Evolutionary conservation across 2,797 vertebrate species (phyloP), one percentile per base, ranked within the genome.

Genomic region (Odontamblyopus rebecca): DNA sequence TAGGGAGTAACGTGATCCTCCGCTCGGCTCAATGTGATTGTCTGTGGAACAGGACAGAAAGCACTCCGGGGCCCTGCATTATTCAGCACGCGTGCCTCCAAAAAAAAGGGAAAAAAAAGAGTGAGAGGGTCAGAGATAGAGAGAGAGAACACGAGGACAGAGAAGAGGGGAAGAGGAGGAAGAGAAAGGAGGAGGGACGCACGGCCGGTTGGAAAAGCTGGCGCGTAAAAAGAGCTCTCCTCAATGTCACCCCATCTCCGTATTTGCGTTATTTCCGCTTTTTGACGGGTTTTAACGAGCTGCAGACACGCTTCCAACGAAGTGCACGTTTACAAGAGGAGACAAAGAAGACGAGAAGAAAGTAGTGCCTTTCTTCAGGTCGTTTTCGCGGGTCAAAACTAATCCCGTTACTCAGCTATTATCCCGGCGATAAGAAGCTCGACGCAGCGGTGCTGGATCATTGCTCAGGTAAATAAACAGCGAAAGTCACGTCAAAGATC

Each of bases 1-100:
- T 70, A 81, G 74, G 72, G 16, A 77, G 92, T 88, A 93, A 94
- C 90, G 86, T 79, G 91, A 94, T 81, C 87, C 79, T 77, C 82
- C 76, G 78, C 77, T 83, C 75, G 73, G 80, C 71, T 88, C 88
- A 85, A 89, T 92, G 89, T 86, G 77, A 90, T 91, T 89, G 90
- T 88, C 89, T 85, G 88, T 91, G 84, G 92, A 94, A 93, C 86
- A 78, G 83, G 87, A 91, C 90, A 91, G 93, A 94, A 94, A 82
- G 83, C 88, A 85, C 88, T 92, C 86, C 89, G 77, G 85, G 89
- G 86, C 82, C 83, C 91, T 95, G 93, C 91, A 95, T 95, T 95
- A 95, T 95, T 95, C 92, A 94, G 86, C 69, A 53, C 84, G 85
- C 86, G 89, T 88, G 89, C 83, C 82, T 76, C 13, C 32, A 59